These are phyloP conservation scores for Ennomos fuscantarius DNA, from an alignment of 2,888 invertebrate species.

Conservation along the genomic window DNA sequence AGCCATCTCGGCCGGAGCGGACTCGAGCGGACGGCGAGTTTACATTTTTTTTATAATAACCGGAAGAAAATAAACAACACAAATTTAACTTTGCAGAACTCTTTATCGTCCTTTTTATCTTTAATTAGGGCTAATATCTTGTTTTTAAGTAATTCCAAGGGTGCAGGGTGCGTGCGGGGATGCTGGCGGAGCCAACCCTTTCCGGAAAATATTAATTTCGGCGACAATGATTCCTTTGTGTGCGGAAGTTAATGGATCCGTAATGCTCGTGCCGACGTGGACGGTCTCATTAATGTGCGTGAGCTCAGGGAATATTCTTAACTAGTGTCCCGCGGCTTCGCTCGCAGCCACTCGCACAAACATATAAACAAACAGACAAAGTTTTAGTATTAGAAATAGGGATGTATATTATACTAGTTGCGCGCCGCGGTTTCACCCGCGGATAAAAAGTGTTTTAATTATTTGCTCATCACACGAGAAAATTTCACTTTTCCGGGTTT, in stretches of 20 bases:
- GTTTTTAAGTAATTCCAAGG: slow-evolving; percentile 1
- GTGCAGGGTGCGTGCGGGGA: background rate
- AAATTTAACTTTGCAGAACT: slow-evolving; percentile 12
- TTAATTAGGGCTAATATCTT: slow-evolving; percentile 10
- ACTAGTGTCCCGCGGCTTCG: no score
- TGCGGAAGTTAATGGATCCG: slow-evolving; percentile 8
- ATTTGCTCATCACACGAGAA: no score
- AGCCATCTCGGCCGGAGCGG: background rate
- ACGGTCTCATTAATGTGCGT: background rate
- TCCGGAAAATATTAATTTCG: slow-evolving; percentile 9
- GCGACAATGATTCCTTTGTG: slow-evolving; percentile 13
- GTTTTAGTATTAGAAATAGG: no score
- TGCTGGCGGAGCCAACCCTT: background rate
- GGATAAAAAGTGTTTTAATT: no score
- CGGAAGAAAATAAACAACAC: slow-evolving; percentile 3
- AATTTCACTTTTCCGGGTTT: no score
- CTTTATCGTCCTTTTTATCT: slow-evolving; percentile 4
- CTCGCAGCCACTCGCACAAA: no score
- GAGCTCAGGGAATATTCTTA: background rate
- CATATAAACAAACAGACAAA: no score
- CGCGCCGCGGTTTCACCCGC: no score
- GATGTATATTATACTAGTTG: no score
- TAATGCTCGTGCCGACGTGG: background rate
- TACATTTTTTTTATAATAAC: background rate
- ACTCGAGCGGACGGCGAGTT: background rate